Percentiles rank a stretch among this genome's conserved stretches.
Conservation (phyloP, 2,113 vertebrate genomes). For the Peromyscus leucopus region DNA sequence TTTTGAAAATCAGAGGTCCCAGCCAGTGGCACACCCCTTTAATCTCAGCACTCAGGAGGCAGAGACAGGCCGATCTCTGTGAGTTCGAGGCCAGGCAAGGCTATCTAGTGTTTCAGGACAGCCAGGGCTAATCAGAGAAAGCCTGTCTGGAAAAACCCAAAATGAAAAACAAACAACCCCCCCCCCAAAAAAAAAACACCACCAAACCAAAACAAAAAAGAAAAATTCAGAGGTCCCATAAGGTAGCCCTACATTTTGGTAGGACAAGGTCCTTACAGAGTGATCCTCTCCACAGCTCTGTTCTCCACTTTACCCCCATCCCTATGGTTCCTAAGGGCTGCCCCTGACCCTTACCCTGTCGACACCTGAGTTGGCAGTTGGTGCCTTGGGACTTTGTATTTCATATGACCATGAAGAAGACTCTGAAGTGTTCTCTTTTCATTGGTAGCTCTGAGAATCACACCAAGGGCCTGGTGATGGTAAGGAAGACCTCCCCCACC, state of each 20-base stretch:
- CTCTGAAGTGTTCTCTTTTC: background rate
- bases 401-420: background rate
- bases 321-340: background rate
- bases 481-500: background rate
- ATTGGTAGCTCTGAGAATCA: background rate
- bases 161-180: background rate
- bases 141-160: background rate
- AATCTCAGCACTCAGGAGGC: background rate
- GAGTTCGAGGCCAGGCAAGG: background rate
- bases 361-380: background rate
- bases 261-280: background rate
- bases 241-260: background rate
- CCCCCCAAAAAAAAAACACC: background rate
- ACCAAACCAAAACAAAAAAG: background rate
- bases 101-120: background rate
- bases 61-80: background rate
- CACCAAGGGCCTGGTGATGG: background rate
- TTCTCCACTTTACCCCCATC: background rate
- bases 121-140: background rate
- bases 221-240: background rate
- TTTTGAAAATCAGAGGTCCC: slow-evolving; percentile 21
- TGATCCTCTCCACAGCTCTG: background rate
- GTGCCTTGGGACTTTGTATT: background rate
- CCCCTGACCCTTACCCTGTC: background rate
- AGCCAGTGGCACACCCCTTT: background rate